Percentiles rank a stretch among this genome's conserved stretches.
Conservation (phyloP, 2,113 vertebrate genomes). For the Raphicerus campestris region DNA sequence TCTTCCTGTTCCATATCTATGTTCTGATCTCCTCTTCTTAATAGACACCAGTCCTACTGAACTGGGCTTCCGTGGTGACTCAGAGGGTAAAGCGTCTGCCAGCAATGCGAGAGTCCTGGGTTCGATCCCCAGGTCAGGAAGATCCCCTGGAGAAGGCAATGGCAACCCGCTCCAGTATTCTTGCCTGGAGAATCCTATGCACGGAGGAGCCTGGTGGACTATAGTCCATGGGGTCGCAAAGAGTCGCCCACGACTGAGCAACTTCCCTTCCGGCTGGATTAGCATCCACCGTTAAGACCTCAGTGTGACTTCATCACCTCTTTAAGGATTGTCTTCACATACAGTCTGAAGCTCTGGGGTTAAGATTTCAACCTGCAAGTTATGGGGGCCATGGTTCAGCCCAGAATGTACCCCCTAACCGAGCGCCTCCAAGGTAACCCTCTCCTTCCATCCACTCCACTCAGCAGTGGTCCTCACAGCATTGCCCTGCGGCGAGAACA, state of each 20-base stretch:
- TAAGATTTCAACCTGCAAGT: neutral
- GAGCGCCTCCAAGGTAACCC: neutral
- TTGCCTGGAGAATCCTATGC: neutral
- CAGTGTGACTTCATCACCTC: neutral
- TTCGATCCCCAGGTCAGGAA: accelerated
- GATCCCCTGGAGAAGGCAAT: neutral
- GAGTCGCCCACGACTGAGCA: neutral
- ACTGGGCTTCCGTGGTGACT: neutral
- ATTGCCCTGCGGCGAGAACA: neutral
- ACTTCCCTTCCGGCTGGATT: neutral
- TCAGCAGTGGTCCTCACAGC: accelerated
- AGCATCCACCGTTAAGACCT: neutral
- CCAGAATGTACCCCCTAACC: neutral
- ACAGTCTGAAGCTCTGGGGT: neutral
- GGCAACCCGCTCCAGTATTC: neutral
- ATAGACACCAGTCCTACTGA: neutral
- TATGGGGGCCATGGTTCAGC: neutral
- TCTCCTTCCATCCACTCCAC: neutral
- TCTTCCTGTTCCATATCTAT: neutral
- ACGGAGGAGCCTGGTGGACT: neutral
- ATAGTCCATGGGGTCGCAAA: neutral
- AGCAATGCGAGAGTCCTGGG: neutral
- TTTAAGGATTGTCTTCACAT: neutral
- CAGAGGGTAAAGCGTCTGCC: neutral
- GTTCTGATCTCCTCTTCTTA: neutral